These are phyloP conservation scores for Charadrius vociferus DNA, from an alignment of 2,113 vertebrate genomes.

Conservation along the genomic window DNA sequence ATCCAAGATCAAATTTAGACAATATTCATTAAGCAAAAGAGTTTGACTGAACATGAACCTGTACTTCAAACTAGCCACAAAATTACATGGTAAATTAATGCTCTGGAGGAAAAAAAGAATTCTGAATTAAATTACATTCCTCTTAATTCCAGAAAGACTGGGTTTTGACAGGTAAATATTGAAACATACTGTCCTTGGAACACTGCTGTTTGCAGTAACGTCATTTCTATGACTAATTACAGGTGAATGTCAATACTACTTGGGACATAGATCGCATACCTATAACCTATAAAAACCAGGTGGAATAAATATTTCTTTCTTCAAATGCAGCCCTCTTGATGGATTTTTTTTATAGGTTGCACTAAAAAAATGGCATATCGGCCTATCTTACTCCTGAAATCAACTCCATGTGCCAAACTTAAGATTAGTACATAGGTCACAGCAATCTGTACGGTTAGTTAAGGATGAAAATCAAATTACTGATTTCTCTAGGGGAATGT, in stretches of 20 bases:
- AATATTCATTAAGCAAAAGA: constrained; percentile 14
- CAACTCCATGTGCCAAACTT: neutral
- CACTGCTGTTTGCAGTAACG: neutral
- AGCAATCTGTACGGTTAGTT: neutral
- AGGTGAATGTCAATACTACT: neutral
- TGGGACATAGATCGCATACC: neutral
- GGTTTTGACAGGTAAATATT: neutral
- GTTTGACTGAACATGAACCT: neutral
- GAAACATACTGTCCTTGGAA: neutral
- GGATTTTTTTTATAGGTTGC: neutral
- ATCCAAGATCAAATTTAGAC: constrained; percentile 5
- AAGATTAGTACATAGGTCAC: neutral
- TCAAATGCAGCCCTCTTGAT: neutral
- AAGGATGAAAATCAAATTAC: constrained; percentile 45
- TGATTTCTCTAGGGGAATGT: neutral
- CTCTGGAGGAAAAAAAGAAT: neutral
- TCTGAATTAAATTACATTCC: neutral
- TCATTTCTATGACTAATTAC: neutral
- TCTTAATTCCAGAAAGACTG: neutral
- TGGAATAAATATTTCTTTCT: neutral
- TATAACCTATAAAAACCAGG: neutral
- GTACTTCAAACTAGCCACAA: constrained; percentile 5
- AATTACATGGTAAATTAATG: constrained; percentile 14
- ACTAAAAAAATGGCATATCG: neutral
- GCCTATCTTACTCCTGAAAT: neutral